Conservation (phyloP, 2,797 vertebrate genomes). For the Enteromius trimaculatus region DNA sequence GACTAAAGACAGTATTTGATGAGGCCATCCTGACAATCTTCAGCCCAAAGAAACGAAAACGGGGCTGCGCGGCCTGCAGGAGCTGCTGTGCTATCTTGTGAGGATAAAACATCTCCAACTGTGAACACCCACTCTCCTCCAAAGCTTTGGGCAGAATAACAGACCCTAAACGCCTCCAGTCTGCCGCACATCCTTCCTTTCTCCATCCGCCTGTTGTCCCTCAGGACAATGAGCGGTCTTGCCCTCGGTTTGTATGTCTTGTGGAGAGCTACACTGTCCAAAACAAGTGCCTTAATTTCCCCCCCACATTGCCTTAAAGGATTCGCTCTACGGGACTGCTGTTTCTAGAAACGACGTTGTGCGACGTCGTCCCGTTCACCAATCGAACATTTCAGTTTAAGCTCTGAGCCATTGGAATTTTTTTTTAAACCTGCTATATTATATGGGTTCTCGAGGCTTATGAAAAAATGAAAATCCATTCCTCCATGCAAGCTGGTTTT, state of each 20-base stretch:
- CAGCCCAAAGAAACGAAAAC: slow-evolving; percentile 86
- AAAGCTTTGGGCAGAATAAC: slow-evolving; percentile 10
- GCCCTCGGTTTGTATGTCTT: slow-evolving; percentile 12
- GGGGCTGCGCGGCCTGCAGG: slow-evolving; percentile 71
- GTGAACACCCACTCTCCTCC: slow-evolving; percentile 40
- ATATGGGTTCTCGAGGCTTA: slow-evolving; percentile 34
- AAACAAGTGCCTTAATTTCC: slow-evolving; percentile 51
- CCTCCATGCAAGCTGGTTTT: slow-evolving; percentile 32
- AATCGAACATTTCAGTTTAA: slow-evolving; percentile 23
- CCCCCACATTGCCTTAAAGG: neutral
- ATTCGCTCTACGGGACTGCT: slow-evolving; percentile 3
- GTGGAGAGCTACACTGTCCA: slow-evolving; percentile 11
- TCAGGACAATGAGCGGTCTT: slow-evolving; percentile 26
- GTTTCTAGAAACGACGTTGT: slow-evolving; percentile 23
- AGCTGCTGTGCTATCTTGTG: slow-evolving; percentile 81
- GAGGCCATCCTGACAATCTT: slow-evolving; percentile 90
- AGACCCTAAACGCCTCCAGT: slow-evolving; percentile 36
- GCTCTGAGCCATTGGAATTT: slow-evolving; percentile 18
- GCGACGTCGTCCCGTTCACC: slow-evolving; percentile 5
- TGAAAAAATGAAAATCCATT: slow-evolving; percentile 53
- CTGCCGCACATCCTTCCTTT: slow-evolving; percentile 39
- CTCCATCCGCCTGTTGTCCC: slow-evolving; percentile 33
- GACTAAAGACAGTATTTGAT: slow-evolving; percentile 87
- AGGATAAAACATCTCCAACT: slow-evolving; percentile 59
- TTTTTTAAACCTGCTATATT: slow-evolving; percentile 23